Conservation (phyloP, 2,888 invertebrate species). For the Lasius platythorax region DNA sequence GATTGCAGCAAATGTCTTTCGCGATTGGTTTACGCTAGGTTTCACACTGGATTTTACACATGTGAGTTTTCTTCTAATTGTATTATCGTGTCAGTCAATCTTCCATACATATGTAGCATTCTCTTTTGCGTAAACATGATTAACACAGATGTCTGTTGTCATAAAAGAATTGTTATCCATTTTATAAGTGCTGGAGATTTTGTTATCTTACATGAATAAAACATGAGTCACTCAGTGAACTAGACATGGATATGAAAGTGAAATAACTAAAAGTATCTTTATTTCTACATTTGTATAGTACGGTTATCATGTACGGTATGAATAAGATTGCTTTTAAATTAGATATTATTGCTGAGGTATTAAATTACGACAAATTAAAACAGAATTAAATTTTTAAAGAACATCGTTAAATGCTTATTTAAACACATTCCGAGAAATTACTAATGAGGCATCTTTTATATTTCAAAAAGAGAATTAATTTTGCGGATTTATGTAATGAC, state of each 20-base stretch:
- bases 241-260: not conserved
- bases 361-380: not conserved
- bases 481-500: not conserved
- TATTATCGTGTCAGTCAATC: slow-evolving; percentile 1
- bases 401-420: not conserved
- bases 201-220: slow-evolving; percentile 14
- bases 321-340: not conserved
- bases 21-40: not conserved
- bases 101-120: not conserved
- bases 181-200: not conserved
- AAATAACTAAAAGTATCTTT: not conserved
- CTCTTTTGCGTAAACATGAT: not conserved
- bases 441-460: not conserved
- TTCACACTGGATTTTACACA: slow-evolving; percentile 23
- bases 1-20: not conserved
- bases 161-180: not conserved
- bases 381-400: not conserved
- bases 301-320: not conserved
- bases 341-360: not conserved
- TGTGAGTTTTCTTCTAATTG: slow-evolving; percentile 20
- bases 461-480: slow-evolving; percentile 20
- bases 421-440: not conserved
- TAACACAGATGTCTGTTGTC: not conserved
- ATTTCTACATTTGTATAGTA: not conserved
- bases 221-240: slow-evolving; percentile 13